Evolutionary conservation across 2,888 invertebrate genomes (phyloP).

Genomic region (Eilema depressum): DNA sequence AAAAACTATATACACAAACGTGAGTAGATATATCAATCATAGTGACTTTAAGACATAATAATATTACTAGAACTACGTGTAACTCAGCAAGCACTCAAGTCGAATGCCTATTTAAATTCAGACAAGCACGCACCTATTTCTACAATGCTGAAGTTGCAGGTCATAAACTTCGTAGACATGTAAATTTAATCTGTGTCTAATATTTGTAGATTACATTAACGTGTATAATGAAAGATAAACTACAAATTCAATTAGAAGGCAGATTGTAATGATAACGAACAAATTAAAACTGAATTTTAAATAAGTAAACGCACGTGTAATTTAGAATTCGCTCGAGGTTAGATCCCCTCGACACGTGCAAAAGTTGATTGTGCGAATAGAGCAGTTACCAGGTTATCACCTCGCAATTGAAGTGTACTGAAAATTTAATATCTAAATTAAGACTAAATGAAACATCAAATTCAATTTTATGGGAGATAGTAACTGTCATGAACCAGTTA

Average conservation of each 20-base stretch:
- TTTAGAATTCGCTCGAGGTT: neutral
- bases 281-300: constrained; percentile 4
- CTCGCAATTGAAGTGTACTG: neutral
- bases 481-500: neutral
- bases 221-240: neutral
- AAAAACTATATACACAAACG: no score
- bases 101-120: neutral
- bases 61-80: neutral
- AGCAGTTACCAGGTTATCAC: neutral
- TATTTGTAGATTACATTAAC: neutral
- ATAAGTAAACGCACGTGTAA: neutral
- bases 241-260: neutral
- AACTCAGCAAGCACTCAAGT: no score
- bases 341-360: neutral
- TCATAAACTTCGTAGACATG: constrained; percentile 29
- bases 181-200: constrained; percentile 18
- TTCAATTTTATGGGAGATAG: neutral
- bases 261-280: constrained; percentile 4
- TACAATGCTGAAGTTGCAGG: neutral
- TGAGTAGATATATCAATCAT: no score
- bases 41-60: neutral
- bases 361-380: neutral
- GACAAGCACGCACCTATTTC: neutral
- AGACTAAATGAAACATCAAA: neutral
- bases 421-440: neutral